These are phyloP conservation scores for Crotophaga sulcirostris DNA, from an alignment of 2,113 vertebrate genomes.

Conservation along the genomic window DNA sequence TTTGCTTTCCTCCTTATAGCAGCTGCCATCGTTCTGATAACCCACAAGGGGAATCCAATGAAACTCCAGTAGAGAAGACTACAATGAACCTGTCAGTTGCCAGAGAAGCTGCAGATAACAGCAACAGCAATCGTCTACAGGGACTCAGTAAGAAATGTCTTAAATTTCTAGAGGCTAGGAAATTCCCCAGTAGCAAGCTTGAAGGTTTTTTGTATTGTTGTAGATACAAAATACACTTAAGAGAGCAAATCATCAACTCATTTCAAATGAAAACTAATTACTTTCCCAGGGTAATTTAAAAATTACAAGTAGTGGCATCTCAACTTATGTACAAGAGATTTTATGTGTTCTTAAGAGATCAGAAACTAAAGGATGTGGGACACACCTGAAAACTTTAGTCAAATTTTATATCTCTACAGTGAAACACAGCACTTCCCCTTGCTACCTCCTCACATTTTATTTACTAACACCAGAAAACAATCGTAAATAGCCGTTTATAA, in stretches of 20 bases:
- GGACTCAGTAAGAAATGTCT: background rate
- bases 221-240: background rate
- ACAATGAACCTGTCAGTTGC: background rate
- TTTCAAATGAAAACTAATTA: background rate
- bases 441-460: background rate
- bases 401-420: background rate
- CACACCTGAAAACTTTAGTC: background rate
- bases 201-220: background rate
- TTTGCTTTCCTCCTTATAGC: background rate
- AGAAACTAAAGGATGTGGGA: background rate
- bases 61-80: background rate
- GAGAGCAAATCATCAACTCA: background rate
- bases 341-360: background rate
- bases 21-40: constrained; percentile 6
- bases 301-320: background rate
- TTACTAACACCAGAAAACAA: background rate
- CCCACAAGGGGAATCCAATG: background rate
- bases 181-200: background rate
- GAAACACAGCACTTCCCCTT: background rate
- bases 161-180: background rate
- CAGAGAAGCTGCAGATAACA: background rate
- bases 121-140: background rate
- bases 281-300: background rate
- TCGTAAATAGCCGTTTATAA: background rate
- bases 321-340: background rate